Evolutionary conservation across 2,888 invertebrate species (phyloP).

Genomic region (Lepidocyrtinus sp.): DNA sequence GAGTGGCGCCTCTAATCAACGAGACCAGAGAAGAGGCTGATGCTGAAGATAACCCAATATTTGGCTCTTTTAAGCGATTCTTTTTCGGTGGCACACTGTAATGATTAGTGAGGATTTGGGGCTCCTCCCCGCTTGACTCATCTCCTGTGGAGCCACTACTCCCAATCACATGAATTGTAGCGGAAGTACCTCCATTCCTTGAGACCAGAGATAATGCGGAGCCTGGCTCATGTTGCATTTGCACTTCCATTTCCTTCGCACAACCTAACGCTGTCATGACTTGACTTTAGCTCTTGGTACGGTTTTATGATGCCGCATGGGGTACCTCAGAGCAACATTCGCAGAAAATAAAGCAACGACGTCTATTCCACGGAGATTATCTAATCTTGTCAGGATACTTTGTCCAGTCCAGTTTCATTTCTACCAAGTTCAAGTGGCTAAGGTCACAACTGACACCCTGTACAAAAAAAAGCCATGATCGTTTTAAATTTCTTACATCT

Average conservation of each 20-base stretch:
- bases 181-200: conserved; percentile 47
- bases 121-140: conserved; percentile 66
- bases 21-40: conserved; percentile 57
- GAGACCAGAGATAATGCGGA: conserved; percentile 57
- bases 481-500: too few species aligned
- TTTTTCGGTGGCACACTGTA: conserved; percentile 67
- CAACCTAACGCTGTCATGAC: conserved; percentile 49
- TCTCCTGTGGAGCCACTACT: conserved; percentile 59
- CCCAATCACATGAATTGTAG: conserved; percentile 54
- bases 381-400: too few species aligned
- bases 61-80: conserved; percentile 65
- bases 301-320: conserved; percentile 5
- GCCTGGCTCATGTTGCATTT: conserved; percentile 57
- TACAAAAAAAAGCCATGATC: too few species aligned
- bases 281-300: conserved; percentile 29
- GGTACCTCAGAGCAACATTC: too few species aligned
- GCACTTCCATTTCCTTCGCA: conserved; percentile 65
- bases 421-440: too few species aligned
- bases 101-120: conserved; percentile 47
- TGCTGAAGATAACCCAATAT: conserved; percentile 53
- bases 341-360: too few species aligned
- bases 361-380: too few species aligned
- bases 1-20: conserved; percentile 46
- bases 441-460: too few species aligned
- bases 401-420: too few species aligned